These are phyloP conservation scores for Tangara arthus DNA, from an alignment of 2,797 vertebrate species.

Conservation along the genomic window DNA sequence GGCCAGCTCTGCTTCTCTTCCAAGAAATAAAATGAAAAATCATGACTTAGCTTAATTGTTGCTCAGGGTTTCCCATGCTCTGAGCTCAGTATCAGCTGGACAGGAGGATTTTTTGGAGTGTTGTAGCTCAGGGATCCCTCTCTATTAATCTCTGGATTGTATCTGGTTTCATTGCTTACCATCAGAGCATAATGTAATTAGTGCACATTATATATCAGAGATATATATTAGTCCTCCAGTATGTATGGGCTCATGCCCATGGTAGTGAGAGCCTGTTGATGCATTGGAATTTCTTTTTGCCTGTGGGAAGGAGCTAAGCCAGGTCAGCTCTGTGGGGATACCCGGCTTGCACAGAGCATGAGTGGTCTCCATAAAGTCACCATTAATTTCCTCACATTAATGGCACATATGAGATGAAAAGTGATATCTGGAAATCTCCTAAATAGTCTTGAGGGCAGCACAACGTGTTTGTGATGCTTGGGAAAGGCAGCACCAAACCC, in stretches of 20 bases:
- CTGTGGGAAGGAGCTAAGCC: neutral
- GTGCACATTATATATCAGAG: neutral
- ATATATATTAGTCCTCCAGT: neutral
- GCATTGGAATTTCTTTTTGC: neutral
- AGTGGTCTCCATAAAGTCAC: accelerated
- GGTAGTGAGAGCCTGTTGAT: neutral
- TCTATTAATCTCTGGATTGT: neutral
- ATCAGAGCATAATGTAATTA: neutral
- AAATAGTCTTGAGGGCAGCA: accelerated
- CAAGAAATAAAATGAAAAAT: neutral
- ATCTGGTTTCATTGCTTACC: neutral
- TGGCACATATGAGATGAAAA: neutral
- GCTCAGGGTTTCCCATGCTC: neutral
- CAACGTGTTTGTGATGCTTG: accelerated
- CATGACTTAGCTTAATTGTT: neutral
- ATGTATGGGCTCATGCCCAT: neutral
- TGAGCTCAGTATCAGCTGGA: neutral
- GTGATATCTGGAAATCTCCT: neutral
- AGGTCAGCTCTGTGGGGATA: neutral
- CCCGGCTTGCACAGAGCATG: neutral
- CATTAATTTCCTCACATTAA: neutral
- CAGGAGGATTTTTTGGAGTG: neutral
- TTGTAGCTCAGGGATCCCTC: neutral
- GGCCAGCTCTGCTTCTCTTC: neutral
- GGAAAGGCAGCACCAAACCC: neutral